phyloP scores from a whole-genome alignment of 2,888 invertebrate genomes.

The Cephonodes hylas region DNA sequence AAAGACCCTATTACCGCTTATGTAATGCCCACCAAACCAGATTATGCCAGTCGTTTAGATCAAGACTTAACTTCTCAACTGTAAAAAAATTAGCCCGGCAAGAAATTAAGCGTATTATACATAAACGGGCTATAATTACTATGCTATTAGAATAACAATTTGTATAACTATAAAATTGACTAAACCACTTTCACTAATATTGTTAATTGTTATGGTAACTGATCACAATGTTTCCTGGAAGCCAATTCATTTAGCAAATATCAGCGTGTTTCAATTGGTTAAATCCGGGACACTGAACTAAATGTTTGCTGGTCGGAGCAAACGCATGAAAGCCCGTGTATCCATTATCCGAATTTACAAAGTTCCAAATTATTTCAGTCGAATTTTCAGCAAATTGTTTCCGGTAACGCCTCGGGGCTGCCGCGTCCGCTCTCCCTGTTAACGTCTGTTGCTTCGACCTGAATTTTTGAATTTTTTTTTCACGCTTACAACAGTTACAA shows the following conservation, averaged over 20 bases:
- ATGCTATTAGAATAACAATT: no score
- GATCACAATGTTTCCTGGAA: background rate
- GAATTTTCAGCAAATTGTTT: conserved; percentile 19
- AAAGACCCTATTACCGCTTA: no score
- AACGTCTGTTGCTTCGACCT: conserved; percentile 3
- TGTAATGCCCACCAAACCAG: no score
- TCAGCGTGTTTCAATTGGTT: conserved; percentile 7
- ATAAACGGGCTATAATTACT: no score
- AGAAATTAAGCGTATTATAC: no score
- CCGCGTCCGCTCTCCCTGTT: background rate
- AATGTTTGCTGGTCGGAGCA: background rate
- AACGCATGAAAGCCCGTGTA: conserved; percentile 21
- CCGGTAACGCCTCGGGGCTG: conserved; percentile 13
- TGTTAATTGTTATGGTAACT: no score
- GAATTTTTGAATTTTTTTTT: conserved; percentile 1
- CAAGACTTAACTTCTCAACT: no score
- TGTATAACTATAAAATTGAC: no score
- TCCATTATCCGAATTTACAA: conserved; percentile 25
- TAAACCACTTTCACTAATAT: no score
- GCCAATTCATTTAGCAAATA: background rate
- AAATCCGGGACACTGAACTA: background rate
- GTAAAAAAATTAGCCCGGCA: no score
- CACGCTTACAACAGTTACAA: background rate
- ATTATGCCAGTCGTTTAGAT: no score
- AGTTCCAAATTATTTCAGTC: conserved; percentile 22